A percentile compares a stretch with the other conserved stretches of the same genome.
Evolutionary conservation across 2,113 vertebrate genomes (phyloP).

Genomic region (Fulica atra): DNA sequence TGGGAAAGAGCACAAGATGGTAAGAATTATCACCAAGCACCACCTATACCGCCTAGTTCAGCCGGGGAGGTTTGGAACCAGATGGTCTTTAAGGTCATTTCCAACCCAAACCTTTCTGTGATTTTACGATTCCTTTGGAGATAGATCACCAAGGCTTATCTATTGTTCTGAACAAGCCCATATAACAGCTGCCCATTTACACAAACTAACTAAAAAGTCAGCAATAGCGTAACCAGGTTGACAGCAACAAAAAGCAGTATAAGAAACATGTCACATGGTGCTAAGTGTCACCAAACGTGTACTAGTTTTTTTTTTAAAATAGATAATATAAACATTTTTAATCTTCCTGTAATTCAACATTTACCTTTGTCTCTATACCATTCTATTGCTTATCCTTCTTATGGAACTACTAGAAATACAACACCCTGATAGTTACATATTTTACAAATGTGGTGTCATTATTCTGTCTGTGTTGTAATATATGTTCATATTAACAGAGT

Average conservation of each 20-base stretch:
- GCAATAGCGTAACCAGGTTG: not conserved
- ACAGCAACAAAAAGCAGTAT: not conserved
- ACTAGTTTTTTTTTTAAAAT: no score
- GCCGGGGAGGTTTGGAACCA: no score
- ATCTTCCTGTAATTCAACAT: not conserved
- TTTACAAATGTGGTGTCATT: not conserved
- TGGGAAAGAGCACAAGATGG: not conserved
- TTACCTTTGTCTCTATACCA: not conserved
- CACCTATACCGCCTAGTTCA: not conserved
- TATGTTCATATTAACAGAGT: not conserved
- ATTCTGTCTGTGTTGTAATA: not conserved
- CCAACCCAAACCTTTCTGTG: no score
- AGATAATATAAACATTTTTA: not conserved
- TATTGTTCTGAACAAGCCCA: not conserved
- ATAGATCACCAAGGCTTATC: not conserved
- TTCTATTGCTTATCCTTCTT: not conserved
- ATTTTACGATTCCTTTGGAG: not conserved
- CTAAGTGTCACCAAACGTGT: not conserved
- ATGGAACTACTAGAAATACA: not conserved
- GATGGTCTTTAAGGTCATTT: no score
- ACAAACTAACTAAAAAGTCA: not conserved
- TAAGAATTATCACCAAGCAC: not conserved
- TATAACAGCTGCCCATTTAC: not conserved
- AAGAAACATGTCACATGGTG: not conserved
- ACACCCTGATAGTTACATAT: accelerated